Percentiles rank a stretch among this genome's conserved stretches.
phyloP scores from a whole-genome alignment of 1,140 invertebrate species.

The Galendromus occidentalis region DNA sequence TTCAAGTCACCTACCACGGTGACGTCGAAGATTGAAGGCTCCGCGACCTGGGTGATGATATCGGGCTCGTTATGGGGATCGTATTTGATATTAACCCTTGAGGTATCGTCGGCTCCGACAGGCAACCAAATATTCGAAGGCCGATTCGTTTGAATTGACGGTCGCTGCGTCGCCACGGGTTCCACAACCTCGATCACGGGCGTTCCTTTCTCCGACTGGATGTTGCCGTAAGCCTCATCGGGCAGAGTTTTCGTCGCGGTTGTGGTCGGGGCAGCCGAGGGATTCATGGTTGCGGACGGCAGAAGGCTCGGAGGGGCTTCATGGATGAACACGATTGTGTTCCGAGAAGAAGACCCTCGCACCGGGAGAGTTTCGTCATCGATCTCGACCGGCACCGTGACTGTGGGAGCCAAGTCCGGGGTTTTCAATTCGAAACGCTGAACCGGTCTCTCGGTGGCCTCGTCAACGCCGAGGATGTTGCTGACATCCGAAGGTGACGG shows the following conservation, averaged over 20 bases:
- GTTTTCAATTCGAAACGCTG: slow-evolving; percentile 1
- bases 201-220: slow-evolving; percentile 2
- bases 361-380: neutral
- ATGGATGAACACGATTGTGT: slow-evolving; percentile 2
- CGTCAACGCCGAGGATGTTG: slow-evolving; percentile 2
- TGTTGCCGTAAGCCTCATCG: neutral
- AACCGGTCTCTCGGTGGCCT: neutral
- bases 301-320: neutral
- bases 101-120: slow-evolving; percentile 5
- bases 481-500: neutral
- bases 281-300: neutral
- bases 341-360: neutral
- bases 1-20: slow-evolving; percentile 15
- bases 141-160: slow-evolving; percentile 9
- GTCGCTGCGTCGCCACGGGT: neutral
- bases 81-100: neutral
- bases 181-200: neutral
- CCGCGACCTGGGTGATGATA: slow-evolving; percentile 19
- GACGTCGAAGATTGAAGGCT: slow-evolving; percentile 20
- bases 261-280: neutral
- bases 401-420: neutral
- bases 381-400: neutral
- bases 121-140: slow-evolving; percentile 19
- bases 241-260: slow-evolving; percentile 5
- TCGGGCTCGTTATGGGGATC: slow-evolving; percentile 17